phyloP scores from a whole-genome alignment of 2,113 vertebrate genomes.

The Myrmecophaga tridactyla region DNA sequence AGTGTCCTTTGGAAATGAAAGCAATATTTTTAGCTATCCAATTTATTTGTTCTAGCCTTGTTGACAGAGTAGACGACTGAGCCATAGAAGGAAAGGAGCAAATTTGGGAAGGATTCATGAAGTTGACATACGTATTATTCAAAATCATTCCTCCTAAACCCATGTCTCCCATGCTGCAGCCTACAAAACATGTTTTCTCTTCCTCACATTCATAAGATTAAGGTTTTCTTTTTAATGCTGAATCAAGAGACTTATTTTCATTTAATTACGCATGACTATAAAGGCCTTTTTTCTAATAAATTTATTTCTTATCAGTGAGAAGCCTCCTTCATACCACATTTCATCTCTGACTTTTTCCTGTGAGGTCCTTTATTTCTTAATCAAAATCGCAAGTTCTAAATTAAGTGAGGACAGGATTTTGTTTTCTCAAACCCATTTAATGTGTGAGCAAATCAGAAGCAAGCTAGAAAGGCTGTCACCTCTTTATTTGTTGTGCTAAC shows the following conservation, averaged over 20 bases:
- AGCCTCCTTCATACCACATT: neutral
- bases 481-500: conserved; percentile 64
- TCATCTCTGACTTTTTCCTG: neutral
- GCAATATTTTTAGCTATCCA: neutral
- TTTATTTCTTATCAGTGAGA: conserved; percentile 8
- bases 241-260: conserved; percentile 42
- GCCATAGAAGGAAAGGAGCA: neutral
- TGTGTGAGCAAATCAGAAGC: conserved; percentile 33
- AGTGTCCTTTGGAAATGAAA: conserved; percentile 9
- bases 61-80: neutral
- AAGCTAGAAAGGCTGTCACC: conserved; percentile 4
- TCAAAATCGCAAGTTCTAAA: conserved; percentile 65
- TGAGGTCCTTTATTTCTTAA: conserved; percentile 49
- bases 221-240: neutral
- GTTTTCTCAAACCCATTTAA: conserved; percentile 30
- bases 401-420: conserved; percentile 45
- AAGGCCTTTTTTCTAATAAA: conserved; percentile 35
- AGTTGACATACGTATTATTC: neutral
- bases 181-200: neutral
- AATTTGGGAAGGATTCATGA: neutral
- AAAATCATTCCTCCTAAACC: neutral
- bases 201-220: neutral
- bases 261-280: conserved; percentile 2
- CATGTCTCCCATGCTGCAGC: neutral
- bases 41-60: conserved; percentile 30